Evolutionary conservation across 2,113 vertebrate genomes (phyloP).

Genomic region (Boulengeromyrus knoepffleri): DNA sequence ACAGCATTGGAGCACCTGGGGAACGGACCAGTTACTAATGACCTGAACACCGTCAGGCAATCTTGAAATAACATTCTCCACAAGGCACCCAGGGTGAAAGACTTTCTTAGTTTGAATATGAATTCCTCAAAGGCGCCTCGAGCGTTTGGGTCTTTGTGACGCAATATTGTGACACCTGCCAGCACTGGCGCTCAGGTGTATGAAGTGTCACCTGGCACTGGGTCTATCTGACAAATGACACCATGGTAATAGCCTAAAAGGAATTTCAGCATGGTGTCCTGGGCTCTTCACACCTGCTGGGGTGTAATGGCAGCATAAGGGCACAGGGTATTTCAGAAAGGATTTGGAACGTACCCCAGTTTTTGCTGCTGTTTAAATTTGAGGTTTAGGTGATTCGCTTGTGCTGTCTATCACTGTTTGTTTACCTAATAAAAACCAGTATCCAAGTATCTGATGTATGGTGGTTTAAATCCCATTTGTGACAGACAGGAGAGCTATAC

Average conservation of each 20-base stretch:
- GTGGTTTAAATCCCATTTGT: background rate
- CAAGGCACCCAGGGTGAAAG: background rate
- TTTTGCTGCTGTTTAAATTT: background rate
- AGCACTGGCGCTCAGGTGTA: background rate
- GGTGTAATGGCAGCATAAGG: background rate
- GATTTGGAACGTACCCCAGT: background rate
- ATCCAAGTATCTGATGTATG: background rate
- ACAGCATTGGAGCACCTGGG: background rate
- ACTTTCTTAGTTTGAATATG: background rate
- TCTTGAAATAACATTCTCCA: background rate
- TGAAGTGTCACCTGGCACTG: background rate
- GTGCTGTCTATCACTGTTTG: background rate
- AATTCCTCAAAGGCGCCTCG: background rate
- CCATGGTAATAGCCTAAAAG: background rate
- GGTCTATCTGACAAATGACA: background rate
- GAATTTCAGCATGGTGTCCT: background rate
- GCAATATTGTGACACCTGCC: conserved; percentile 10
- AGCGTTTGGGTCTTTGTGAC: background rate
- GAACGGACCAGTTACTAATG: background rate
- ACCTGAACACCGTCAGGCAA: background rate
- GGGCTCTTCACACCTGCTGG: background rate
- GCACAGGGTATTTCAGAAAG: background rate
- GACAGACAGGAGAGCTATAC: background rate
- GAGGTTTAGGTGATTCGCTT: background rate
- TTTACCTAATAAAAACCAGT: background rate